Conservation (phyloP, 2,113 vertebrate genomes). For the Rhinolophus sinicus region DNA sequence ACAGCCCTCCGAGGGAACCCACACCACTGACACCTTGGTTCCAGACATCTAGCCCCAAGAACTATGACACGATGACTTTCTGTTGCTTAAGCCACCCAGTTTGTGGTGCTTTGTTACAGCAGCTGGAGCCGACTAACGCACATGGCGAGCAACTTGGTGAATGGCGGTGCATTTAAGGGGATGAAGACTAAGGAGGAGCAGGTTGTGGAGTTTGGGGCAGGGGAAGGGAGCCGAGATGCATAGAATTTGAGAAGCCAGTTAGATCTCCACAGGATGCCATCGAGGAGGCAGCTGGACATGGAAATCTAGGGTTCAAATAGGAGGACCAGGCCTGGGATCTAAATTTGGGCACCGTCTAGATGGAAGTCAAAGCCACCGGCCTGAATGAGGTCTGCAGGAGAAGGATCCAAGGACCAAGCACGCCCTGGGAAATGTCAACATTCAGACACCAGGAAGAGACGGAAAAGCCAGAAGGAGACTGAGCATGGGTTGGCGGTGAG, state of each 20-base stretch:
- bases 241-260: neutral
- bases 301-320: neutral
- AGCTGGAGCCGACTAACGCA: neutral
- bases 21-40: neutral
- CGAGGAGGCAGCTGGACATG: accelerated
- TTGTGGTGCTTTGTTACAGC: neutral
- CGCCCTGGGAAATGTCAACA: neutral
- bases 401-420: neutral
- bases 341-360: neutral
- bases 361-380: neutral
- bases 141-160: neutral
- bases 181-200: neutral
- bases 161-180: neutral
- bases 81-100: neutral
- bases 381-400: neutral
- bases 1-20: neutral
- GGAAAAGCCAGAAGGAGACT: neutral
- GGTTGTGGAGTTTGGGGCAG: neutral
- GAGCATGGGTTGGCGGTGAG: neutral
- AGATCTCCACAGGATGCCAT: accelerated
- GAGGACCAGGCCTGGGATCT: neutral
- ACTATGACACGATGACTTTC: neutral
- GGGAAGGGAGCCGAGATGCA: neutral
- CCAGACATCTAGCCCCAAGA: neutral
- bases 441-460: neutral